phyloP scores from a whole-genome alignment of 2,888 invertebrate species.

The Ganaspis brasiliensis region DNA sequence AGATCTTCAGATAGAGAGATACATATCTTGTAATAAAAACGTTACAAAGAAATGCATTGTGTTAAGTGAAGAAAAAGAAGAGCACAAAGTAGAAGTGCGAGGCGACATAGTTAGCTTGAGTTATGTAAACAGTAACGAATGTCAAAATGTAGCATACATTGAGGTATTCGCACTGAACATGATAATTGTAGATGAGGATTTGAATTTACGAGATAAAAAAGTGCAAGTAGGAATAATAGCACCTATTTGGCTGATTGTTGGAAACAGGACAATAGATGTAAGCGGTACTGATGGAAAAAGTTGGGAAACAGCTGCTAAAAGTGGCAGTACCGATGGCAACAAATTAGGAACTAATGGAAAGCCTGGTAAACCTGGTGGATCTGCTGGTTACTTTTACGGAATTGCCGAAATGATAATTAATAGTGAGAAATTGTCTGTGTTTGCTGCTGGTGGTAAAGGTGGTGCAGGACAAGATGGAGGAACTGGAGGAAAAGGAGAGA shows the following conservation, averaged over 20 bases:
- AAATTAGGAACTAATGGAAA: neutral
- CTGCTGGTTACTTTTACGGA: neutral
- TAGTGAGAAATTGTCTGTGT: neutral
- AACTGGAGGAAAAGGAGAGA: neutral
- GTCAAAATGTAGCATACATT: too few relatives aligned
- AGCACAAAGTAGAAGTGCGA: too few relatives aligned
- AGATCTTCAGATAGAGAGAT: too few relatives aligned
- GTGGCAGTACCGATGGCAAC: neutral
- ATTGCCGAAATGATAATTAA: neutral
- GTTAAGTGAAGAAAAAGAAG: too few relatives aligned
- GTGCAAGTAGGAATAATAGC: neutral
- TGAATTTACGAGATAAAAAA: neutral
- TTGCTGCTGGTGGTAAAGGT: neutral
- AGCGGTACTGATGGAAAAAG: neutral
- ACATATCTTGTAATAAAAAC: too few relatives aligned
- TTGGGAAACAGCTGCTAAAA: neutral
- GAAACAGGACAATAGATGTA: neutral
- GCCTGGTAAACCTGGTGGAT: neutral
- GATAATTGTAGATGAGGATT: neutral
- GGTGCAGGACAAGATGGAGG: neutral
- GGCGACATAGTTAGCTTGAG: too few relatives aligned
- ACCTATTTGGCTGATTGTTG: neutral
- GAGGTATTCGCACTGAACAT: neutral
- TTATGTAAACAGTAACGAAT: too few relatives aligned
- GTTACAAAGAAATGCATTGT: too few relatives aligned